Conservation (phyloP, 1,140 invertebrate species). For the Oncopodura yosiiana region DNA sequence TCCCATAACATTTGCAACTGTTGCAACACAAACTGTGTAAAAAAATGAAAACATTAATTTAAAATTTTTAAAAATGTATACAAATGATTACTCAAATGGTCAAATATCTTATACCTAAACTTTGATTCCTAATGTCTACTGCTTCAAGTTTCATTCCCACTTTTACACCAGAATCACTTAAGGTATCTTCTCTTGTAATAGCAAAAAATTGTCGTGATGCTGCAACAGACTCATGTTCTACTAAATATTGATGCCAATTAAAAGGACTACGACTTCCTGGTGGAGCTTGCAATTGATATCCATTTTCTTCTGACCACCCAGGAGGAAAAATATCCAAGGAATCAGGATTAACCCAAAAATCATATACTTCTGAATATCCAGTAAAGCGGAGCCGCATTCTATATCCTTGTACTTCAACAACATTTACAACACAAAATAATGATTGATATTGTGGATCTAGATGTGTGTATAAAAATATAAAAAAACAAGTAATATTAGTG, state of each 20-base stretch:
- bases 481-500: too few species aligned
- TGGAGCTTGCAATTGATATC: slow-evolving; percentile 62
- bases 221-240: slow-evolving; percentile 59
- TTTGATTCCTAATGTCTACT: slow-evolving; percentile 80
- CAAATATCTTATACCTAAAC: too few species aligned
- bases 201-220: slow-evolving; percentile 69
- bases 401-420: slow-evolving; percentile 70
- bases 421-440: slow-evolving; percentile 75
- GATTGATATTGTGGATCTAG: slow-evolving; percentile 85
- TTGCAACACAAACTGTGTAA: slow-evolving; percentile 45
- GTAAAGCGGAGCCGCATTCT: slow-evolving; percentile 83
- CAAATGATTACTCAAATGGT: neutral
- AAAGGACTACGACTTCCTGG: slow-evolving; percentile 54
- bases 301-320: slow-evolving; percentile 71
- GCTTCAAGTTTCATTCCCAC: slow-evolving; percentile 91
- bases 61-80: neutral
- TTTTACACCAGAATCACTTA: slow-evolving; percentile 54
- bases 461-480: too few species aligned
- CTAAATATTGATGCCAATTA: slow-evolving; percentile 75
- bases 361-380: slow-evolving; percentile 76
- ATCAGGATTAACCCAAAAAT: slow-evolving; percentile 90
- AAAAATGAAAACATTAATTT: neutral
- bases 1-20: slow-evolving; percentile 73
- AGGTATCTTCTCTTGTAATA: slow-evolving; percentile 43
- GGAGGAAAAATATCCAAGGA: slow-evolving; percentile 81